Base-by-base conservation (phyloP, 2,888 invertebrate genomes). In the Diploptera punctata region DNA sequence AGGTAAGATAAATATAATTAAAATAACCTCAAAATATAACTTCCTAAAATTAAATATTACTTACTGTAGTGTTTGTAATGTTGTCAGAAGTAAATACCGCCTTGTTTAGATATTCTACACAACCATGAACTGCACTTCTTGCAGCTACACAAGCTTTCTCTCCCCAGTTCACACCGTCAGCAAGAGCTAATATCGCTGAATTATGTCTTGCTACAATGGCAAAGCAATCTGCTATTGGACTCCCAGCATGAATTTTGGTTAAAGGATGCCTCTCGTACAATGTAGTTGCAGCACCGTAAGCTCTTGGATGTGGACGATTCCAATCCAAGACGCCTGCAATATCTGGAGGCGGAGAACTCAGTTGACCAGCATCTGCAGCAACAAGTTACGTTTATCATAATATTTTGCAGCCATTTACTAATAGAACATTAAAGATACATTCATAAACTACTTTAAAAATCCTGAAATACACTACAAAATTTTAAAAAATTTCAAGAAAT, bases 141-240 rank as follows among this genome's bases (percentile, higher is more conserved):
- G 94, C 93, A 18, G 94, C 94, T 76, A 93, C 83, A 72, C 92
- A 89, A 24, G 95, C 93, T 79, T 93, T 93, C 80, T 93, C 92
- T 82, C 95, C 95, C 95, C 95, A 96, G 83, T 96, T 95, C 1
- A 95, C 95, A 26, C 95, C 95, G 84, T 95, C 95, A 2, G 95
- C 95, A 72, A 96, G 86, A 16, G 92, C 91, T 81, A 95, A 84
- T 72, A 94, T 86, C 18, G 92, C 91, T 74, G 90, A 91, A 83
- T 94, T 92, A n/a, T 86, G 86, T 67, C 90, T 84, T 3, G 88
- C 87, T 44, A 90, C 90, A 74, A 95, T 85, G 0, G 92, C 95
- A 83, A 93, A 95, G 78, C 94, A 93, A 83, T 95, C 95, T 18
- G 95, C 95, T 75, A 95, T 92, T 0, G 95, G 95, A 81, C 92